These are phyloP conservation scores for Allolobophora icterica DNA, from an alignment of 2,888 invertebrate genomes.

Conservation along the genomic window DNA sequence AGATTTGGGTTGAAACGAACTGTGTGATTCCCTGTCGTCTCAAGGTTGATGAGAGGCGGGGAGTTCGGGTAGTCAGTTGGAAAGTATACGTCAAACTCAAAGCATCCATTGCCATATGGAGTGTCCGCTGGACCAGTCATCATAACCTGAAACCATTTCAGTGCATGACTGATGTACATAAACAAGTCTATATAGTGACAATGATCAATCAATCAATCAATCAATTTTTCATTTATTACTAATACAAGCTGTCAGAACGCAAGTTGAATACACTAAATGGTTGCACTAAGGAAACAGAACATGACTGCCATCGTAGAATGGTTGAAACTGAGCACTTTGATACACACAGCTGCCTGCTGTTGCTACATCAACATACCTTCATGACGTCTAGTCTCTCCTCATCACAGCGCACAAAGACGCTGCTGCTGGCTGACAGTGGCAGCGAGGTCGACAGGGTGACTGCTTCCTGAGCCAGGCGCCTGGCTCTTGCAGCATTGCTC, in stretches of 20 bases:
- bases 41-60: constrained; percentile 65
- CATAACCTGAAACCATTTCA: constrained; percentile 72
- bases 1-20: constrained; percentile 67
- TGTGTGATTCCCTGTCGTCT: constrained; percentile 66
- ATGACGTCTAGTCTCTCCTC: constrained; percentile 91
- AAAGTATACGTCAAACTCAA: constrained; percentile 67
- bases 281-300: neutral
- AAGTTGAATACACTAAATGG: too few relatives aligned
- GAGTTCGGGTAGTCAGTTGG: constrained; percentile 66
- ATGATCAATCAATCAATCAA: too few relatives aligned
- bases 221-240: too few relatives aligned
- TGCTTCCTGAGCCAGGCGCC: constrained; percentile 91
- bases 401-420: constrained; percentile 93
- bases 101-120: constrained; percentile 68
- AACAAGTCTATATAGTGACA: neutral
- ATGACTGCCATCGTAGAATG: neutral
- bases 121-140: constrained; percentile 82
- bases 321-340: neutral
- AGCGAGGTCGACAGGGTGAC: constrained; percentile 89
- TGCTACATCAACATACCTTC: constrained; percentile 73
- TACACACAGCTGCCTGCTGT: neutral
- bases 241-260: too few relatives aligned
- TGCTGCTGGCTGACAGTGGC: constrained; percentile 89
- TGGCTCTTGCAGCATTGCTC: constrained; percentile 83
- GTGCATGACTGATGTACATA: neutral